Evolutionary conservation across 2,113 vertebrate genomes (phyloP).

Genomic region (Gambusia affinis): DNA sequence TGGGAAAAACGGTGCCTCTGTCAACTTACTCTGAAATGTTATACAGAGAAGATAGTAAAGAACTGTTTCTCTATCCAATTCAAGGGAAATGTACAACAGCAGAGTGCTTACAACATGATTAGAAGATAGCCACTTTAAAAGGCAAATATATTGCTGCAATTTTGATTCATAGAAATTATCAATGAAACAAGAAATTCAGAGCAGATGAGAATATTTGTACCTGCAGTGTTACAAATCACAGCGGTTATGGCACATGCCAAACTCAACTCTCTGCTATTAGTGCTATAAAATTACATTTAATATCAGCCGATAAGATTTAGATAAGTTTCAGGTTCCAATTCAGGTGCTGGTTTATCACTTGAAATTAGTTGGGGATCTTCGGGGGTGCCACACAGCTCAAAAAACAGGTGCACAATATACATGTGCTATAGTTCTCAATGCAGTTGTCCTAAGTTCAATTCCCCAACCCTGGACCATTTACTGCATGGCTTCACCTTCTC

Average conservation of each 20-base stretch:
- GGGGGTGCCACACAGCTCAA: too few relatives aligned
- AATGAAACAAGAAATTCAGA: background rate
- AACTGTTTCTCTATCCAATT: constrained; percentile 11
- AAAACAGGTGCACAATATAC: too few relatives aligned
- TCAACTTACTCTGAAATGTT: constrained; percentile 53
- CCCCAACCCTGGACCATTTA: too few relatives aligned
- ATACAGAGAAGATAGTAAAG: constrained; percentile 19
- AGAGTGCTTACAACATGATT: constrained; percentile 18
- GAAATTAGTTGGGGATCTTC: too few relatives aligned
- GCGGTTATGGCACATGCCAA: background rate
- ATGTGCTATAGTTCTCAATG: too few relatives aligned
- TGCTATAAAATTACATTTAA: too few relatives aligned
- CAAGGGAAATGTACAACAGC: background rate
- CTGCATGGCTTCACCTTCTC: too few relatives aligned
- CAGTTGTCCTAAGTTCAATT: too few relatives aligned
- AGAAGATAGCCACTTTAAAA: constrained; percentile 3
- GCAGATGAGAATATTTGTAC: background rate
- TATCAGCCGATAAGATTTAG: too few relatives aligned
- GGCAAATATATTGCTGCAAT: background rate
- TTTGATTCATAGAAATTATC: background rate
- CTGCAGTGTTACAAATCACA: background rate
- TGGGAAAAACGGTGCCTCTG: constrained; percentile 36
- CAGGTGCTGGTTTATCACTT: too few relatives aligned
- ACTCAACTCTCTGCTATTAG: too few relatives aligned
- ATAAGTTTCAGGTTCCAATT: background rate